Evolutionary conservation across 1,140 invertebrate species (phyloP), one percentile per base, ranked within the genome.

Genomic region (Zaprionus inermis): DNA sequence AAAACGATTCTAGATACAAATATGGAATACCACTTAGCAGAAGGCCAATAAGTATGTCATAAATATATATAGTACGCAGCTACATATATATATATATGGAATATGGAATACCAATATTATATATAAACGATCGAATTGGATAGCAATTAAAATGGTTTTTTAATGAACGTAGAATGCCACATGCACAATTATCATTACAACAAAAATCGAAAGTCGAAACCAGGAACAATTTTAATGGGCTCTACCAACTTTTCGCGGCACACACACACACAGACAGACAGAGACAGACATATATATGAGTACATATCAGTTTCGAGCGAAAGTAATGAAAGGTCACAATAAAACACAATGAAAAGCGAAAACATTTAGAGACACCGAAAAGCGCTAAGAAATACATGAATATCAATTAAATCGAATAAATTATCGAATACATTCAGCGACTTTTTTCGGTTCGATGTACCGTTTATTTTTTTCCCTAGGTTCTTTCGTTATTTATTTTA

Each of bases 71-170:
- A 44, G 38, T 16, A 16, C 9, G 68, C 34, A 60, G n/a, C n/a
- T 52, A 59, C 61, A 70, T 30, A 74, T 66, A 74, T 41, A 77
- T 52, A 38, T 61, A 56, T n/a, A n/a, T n/a, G 3, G 24, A 28
- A 28, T 28, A 28, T 63, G 66, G 41, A 78, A 72, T 57, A 49
- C 63, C 38, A 44, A 77, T 69, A 64, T 77, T 24, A 57, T 44
- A 54, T 58, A 66, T 74, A 57, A 70, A 57, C 34, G 44, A 74
- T 52, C 36, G 38, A 71, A 86, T 84, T 72, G 79, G 82, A 78
- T 82, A 82, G 79, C 49, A 79, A 86, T 88, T 86, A 77, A 65
- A 82, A 89, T 89, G 78, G 79, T 79, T 88, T 86, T 86, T 86
- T 77, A 79, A 86, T 72, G 55, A 76, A 77, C 70, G 68, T 79